phyloP scores from a whole-genome alignment of 1,140 invertebrate species.

The Aphaenogaster floridana region DNA sequence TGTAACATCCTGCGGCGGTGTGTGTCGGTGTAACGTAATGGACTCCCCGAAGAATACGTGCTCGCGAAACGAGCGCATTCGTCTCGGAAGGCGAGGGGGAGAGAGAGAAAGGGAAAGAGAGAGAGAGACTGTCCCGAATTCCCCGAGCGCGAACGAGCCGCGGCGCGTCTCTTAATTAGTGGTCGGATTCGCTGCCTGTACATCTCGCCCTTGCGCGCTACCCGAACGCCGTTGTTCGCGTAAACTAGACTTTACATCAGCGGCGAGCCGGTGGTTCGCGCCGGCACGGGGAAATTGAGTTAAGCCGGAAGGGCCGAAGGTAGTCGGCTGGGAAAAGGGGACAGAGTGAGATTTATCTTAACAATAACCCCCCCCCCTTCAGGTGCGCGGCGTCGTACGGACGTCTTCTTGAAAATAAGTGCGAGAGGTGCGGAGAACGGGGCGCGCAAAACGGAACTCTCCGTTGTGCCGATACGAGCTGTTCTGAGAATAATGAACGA shows the following conservation, averaged over 20 bases:
- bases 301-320: constrained; percentile 28
- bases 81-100: constrained; percentile 30
- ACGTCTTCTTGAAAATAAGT: background rate
- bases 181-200: constrained; percentile 50
- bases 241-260: constrained; percentile 61
- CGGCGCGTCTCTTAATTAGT: constrained; percentile 56
- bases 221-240: constrained; percentile 46
- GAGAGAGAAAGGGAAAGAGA: background rate
- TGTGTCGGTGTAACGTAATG: constrained; percentile 32
- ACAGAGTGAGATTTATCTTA: constrained; percentile 51
- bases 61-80: constrained; percentile 56
- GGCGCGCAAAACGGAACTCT: background rate
- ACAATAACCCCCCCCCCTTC: constrained; percentile 32
- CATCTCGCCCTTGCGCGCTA: constrained; percentile 14
- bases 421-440: background rate
- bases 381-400: background rate
- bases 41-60: constrained; percentile 55
- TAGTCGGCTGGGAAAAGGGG: background rate
- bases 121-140: constrained; percentile 28
- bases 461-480: background rate
- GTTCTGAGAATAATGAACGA: background rate
- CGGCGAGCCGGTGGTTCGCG: constrained; percentile 42
- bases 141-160: constrained; percentile 53
- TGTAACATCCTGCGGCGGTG: constrained; percentile 6
- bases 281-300: constrained; percentile 51